Evolutionary conservation across 92 coral and sea anemone species (phyloP).

Genomic region (Chrysogorgia sp.): DNA sequence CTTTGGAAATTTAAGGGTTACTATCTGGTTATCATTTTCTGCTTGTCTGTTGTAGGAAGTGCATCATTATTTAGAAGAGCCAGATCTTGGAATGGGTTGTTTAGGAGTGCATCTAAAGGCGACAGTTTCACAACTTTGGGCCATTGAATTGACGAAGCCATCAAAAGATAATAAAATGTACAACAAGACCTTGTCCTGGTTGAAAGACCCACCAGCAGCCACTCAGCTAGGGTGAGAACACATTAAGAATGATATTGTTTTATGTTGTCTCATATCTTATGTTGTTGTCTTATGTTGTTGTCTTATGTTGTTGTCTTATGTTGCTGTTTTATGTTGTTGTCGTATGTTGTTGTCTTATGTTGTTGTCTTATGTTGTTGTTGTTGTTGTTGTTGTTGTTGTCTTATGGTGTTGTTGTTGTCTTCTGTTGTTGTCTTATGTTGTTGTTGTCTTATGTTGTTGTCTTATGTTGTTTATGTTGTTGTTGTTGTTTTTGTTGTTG

Average conservation of each 20-base stretch:
- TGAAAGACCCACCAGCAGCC: constrained; percentile 86
- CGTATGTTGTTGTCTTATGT: neutral
- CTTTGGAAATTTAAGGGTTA: too few relatives aligned
- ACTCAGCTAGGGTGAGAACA: constrained; percentile 79
- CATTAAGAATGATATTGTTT: neutral
- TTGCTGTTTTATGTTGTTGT: too few relatives aligned
- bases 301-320: too few relatives aligned
- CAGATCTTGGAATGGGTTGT: constrained; percentile 83
- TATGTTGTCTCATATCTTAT: too few relatives aligned
- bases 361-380: neutral
- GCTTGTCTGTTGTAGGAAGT: constrained; percentile 13
- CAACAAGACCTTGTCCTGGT: constrained; percentile 88
- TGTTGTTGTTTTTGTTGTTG: neutral
- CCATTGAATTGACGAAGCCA: constrained; percentile 86
- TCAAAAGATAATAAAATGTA: constrained; percentile 87
- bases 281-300: too few relatives aligned
- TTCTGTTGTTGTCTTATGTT: constrained; percentile 6
- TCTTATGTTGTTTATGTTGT: constrained; percentile 1
- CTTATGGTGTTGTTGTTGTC: neutral
- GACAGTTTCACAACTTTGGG: constrained; percentile 86
- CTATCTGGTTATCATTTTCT: too few relatives aligned
- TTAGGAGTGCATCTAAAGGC: constrained; percentile 93
- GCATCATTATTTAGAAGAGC: constrained; percentile 43
- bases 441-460: neutral
- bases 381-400: neutral